These are phyloP conservation scores for Apaloderma vittatum DNA, from an alignment of 2,113 vertebrate genomes.

Conservation along the genomic window DNA sequence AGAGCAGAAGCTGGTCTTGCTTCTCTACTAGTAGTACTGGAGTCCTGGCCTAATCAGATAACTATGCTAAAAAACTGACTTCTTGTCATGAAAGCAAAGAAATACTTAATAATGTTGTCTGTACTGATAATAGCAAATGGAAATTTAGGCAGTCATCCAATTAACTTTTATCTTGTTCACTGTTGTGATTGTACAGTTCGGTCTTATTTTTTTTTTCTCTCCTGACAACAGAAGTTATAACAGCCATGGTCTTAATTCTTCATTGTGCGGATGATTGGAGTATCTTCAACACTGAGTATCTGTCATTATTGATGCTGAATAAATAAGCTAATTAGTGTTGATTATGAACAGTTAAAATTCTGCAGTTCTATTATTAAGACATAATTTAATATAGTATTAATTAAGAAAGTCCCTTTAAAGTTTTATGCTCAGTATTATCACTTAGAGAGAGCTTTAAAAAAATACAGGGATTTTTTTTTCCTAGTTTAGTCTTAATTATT, in stretches of 20 bases:
- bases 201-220: background rate
- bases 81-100: background rate
- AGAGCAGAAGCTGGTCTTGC: background rate
- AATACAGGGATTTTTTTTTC: background rate
- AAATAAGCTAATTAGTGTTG: slow-evolving; percentile 50
- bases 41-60: background rate
- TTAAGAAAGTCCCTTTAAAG: background rate
- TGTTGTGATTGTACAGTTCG: background rate
- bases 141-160: background rate
- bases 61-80: background rate
- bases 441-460: background rate
- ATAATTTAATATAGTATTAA: slow-evolving; percentile 38
- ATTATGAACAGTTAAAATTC: background rate
- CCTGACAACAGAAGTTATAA: background rate
- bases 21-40: background rate
- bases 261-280: background rate
- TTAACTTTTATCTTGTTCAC: background rate
- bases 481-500: background rate
- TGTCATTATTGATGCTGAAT: slow-evolving; percentile 18
- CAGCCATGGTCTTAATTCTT: background rate
- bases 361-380: slow-evolving; percentile 11
- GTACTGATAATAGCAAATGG: background rate
- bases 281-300: background rate
- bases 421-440: background rate
- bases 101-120: background rate